phyloP scores from a whole-genome alignment of 2,113 vertebrate genomes.

The Malurus elegans region DNA sequence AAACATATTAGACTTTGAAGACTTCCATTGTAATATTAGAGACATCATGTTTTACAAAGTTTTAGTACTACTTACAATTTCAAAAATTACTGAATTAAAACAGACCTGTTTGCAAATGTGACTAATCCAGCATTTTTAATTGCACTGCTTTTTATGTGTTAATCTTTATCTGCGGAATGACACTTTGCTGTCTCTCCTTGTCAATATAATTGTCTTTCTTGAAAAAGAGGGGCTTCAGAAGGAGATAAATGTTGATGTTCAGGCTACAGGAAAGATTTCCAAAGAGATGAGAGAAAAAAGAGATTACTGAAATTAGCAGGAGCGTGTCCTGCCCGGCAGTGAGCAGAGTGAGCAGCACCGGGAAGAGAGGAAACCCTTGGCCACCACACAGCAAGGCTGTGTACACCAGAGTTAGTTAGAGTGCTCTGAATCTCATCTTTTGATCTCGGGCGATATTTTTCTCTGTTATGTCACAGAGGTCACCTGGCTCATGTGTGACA shows the following conservation, averaged over 20 bases:
- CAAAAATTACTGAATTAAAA: background rate
- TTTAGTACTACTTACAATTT: background rate
- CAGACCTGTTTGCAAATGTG: background rate
- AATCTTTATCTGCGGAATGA: background rate
- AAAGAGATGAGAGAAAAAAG: background rate
- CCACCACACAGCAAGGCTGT: background rate
- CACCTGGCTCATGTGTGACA: constrained; percentile 88
- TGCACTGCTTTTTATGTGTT: background rate
- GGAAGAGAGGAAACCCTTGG: background rate
- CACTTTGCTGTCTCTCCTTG: background rate
- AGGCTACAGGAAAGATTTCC: background rate
- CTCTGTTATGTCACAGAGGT: constrained; percentile 86
- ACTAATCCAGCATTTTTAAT: background rate
- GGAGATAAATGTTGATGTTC: background rate
- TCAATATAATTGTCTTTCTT: background rate
- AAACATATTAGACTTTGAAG: background rate
- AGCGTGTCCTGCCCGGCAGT: rapidly evolving
- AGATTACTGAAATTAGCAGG: background rate
- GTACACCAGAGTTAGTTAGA: constrained; percentile 55
- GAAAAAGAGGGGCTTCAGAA: background rate
- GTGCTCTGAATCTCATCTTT: constrained; percentile 69
- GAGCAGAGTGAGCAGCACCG: background rate
- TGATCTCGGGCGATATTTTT: constrained; percentile 78
- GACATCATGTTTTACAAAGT: background rate
- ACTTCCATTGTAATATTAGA: background rate